Evolutionary conservation across 2,888 invertebrate species (phyloP).

Genomic region (Caenorhabditis sulstoni): DNA sequence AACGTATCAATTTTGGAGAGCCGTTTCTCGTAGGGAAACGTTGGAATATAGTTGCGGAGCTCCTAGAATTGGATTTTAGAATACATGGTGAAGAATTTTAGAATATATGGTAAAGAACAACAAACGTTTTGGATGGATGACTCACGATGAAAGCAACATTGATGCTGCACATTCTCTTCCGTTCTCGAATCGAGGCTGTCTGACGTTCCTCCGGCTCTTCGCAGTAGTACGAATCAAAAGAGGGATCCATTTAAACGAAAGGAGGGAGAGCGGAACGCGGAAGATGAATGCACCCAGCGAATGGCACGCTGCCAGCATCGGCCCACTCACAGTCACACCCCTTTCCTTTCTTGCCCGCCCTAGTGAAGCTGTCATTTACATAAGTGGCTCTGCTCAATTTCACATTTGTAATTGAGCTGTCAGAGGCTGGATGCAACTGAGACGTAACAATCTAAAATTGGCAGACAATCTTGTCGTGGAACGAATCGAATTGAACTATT

Average conservation of each 20-base stretch:
- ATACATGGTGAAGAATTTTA: too few species aligned
- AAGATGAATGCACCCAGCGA: background rate
- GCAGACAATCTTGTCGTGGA: conserved; percentile 5
- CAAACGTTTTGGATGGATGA: background rate
- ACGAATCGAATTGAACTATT: background rate
- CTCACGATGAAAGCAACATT: conserved; percentile 86
- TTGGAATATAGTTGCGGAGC: conserved; percentile 96
- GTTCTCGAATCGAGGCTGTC: conserved; percentile 95
- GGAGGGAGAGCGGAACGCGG: background rate
- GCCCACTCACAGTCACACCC: conserved; percentile 14
- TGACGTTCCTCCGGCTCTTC: conserved; percentile 84
- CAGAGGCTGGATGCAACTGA: conserved; percentile 24
- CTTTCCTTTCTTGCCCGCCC: too few species aligned
- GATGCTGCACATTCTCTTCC: conserved; percentile 98
- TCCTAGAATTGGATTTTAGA: conserved; percentile 84
- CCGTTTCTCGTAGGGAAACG: conserved; percentile 98
- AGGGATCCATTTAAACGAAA: conserved; percentile 33
- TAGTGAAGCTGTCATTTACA: conserved; percentile 58
- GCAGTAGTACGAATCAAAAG: conserved; percentile 42
- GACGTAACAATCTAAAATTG: conserved; percentile 18
- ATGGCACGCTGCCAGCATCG: conserved; percentile 6
- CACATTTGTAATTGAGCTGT: conserved; percentile 43
- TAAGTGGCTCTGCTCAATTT: conserved; percentile 53
- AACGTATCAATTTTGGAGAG: conserved; percentile 98
- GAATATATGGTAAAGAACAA: too few species aligned